Evolutionary conservation across 2,797 vertebrate species (phyloP), one percentile per base, ranked within the genome.

Genomic region (Huso huso): DNA sequence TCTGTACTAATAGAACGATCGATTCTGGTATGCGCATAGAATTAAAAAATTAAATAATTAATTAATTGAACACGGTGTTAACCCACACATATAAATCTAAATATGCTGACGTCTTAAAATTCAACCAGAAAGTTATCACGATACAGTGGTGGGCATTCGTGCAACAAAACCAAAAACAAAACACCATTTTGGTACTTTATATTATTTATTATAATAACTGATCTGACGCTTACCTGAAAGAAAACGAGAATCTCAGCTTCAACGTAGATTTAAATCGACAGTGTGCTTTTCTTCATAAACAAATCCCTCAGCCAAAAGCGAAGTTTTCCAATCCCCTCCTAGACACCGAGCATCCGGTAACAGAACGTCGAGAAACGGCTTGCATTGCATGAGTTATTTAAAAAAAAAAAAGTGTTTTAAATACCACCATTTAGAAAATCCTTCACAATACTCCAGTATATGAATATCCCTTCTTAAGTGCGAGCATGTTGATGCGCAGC

Each of bases 381-480:
- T 37, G 51, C 51, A 53, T 53, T 12, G 51, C 51, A 53, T 12
- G 51, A 6, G 11, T 53, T 12, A 8, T 12, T 3, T 1, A 12
- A 12, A 8, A 53, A 53, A 52, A n/a, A n/a, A n/a, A n/a, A n/a
- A n/a, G n/a, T n/a, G 23, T 8, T 53, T 8, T 12, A 53, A 8
- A 53, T 8, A 53, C 51, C 1, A 53, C 6, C 51, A 53, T 8
- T 12, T 8, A 53, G 11, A 12, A 8, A 53, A 3, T 2, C 8
- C 8, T 12, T 2, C 6, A 53, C 51, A 53, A 53, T 12, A 53
- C 3, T 8, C 8, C 51, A 8, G 11, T 52, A 8, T 8, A 8
- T 52, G 11, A 52, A 66, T 69, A 71, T 64, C 6, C 18, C 52
- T 49, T 74, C 68, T 59, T 59, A 69, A 62, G 66, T 61, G 74